A percentile compares a stretch with the other conserved stretches of the same genome.
Evolutionary conservation across 2,797 vertebrate species (phyloP).

Genomic region (Chiroxiphia lanceolata): DNA sequence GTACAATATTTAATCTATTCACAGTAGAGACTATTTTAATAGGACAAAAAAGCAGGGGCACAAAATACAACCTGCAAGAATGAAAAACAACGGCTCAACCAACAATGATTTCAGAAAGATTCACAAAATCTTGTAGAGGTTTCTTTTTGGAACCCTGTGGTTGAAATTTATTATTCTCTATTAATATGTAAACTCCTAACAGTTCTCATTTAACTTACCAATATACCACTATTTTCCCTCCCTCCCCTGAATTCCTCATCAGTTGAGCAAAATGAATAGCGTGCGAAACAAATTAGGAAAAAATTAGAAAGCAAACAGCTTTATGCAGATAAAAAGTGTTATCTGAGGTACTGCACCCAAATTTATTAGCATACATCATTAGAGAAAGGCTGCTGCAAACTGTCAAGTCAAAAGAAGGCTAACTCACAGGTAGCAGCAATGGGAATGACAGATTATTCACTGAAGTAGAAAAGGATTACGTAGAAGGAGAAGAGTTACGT

Average conservation of each 20-base stretch:
- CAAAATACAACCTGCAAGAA: background rate
- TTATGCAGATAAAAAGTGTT: background rate
- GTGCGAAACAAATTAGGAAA: background rate
- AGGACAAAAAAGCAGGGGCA: background rate
- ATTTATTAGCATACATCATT: background rate
- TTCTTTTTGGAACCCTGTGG: background rate
- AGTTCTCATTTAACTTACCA: background rate
- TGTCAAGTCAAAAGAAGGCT: background rate
- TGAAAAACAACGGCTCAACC: background rate
- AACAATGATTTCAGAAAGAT: background rate
- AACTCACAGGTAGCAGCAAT: background rate
- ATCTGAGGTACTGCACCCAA: background rate
- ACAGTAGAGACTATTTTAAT: background rate
- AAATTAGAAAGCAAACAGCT: background rate
- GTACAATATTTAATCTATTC: background rate
- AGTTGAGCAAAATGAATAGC: background rate
- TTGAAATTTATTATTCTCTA: background rate
- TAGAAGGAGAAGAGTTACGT: background rate
- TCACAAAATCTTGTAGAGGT: background rate
- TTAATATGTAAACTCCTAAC: background rate
- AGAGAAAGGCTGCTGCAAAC: conserved; percentile 1
- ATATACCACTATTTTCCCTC: background rate
- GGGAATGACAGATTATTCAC: background rate
- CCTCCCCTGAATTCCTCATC: background rate
- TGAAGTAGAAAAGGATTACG: background rate